Evolutionary conservation across 2,113 vertebrate species (phyloP).

Genomic region (Macrotis lagotis): DNA sequence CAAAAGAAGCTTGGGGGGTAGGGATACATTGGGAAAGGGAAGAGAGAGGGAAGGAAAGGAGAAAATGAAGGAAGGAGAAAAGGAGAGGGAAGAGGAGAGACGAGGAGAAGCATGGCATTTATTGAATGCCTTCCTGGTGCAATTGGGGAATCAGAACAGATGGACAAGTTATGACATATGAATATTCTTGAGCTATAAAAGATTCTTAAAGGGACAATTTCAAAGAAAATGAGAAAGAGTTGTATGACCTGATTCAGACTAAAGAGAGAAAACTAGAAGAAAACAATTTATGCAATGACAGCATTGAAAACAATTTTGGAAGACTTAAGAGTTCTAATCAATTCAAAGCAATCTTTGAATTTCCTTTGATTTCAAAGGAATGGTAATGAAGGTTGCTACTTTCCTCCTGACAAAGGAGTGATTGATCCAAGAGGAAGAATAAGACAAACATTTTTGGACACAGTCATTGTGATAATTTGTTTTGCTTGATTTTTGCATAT

Average conservation of each 20-base stretch:
- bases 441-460: neutral
- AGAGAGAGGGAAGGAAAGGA: neutral
- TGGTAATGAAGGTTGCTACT: neutral
- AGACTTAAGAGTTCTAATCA: neutral
- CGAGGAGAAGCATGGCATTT: neutral
- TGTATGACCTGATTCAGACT: neutral
- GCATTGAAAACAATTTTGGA: neutral
- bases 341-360: no score
- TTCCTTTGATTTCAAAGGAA: neutral
- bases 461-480: neutral
- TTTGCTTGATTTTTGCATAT: neutral
- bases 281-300: neutral
- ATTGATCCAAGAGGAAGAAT: neutral
- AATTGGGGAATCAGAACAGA: neutral
- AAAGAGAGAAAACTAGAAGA: neutral
- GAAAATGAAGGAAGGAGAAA: no score
- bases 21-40: neutral
- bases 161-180: neutral
- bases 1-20: neutral
- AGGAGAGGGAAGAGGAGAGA: no score
- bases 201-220: neutral
- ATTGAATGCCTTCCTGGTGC: neutral
- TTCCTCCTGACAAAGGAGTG: neutral
- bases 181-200: neutral
- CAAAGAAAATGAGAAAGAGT: neutral